Evolutionary conservation across 2,113 vertebrate species (phyloP), one percentile per base, ranked within the genome.

Genomic region (Mormoops blainvillei): DNA sequence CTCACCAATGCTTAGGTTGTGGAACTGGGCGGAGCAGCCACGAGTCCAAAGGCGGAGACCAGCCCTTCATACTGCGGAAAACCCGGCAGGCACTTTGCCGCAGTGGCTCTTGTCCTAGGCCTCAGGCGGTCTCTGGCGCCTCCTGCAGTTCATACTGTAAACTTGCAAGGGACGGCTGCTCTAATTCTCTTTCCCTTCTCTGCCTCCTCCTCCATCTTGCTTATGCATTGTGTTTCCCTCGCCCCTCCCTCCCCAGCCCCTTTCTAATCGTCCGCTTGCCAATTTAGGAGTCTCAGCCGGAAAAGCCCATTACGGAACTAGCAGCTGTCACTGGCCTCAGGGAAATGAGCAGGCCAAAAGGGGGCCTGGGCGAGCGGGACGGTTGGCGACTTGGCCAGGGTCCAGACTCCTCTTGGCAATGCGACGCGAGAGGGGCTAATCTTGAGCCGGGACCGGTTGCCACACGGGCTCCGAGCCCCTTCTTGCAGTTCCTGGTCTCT

Each of bases 81-180:
- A 85, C 7, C 0, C 0, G 48, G 18, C 6, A 26, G 65, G 45
- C 26, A 11, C 81, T 16, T 19, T 56, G 89, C 80, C 12, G 73
- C 94, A 89, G 61, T 63, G 81, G 38, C 78, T 3, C 58, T 16
- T 31, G 73, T 31, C 50, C 28, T 76, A 50, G 76, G 81, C 65
- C 81, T 95, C 77, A 0, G 20, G 48, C 83, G 92, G 97, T 97
- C 97, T 97, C 80, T 97, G 95, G 80, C 89, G 83, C 89, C 94
- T 43, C 68, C 97, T 97, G 87, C 61, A 8, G 96, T 83, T 76
- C 50, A 43, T 26, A 0, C 33, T 1, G 20, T 61, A 20, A 77
- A 76, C 20, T 22, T 45, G 48, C 12, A 31, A 41, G 4, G 33
- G 84, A 74, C 5, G 31, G 45, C 5, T 1, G 38, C 71, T 61